Evolutionary conservation across 2,797 vertebrate species (phyloP).

Genomic region (Clarias fuscus): DNA sequence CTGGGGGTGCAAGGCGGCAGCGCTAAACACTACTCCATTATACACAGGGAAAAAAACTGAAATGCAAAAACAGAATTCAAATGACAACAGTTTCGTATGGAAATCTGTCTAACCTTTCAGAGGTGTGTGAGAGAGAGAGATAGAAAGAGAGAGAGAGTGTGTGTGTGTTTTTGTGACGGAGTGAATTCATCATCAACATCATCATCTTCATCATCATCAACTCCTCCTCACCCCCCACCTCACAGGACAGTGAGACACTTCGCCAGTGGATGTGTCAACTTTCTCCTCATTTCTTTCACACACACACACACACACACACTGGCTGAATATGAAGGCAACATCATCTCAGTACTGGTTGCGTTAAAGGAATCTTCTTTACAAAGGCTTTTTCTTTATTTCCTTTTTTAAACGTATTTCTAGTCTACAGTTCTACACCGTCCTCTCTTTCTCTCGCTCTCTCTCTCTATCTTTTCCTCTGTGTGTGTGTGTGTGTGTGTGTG

Average conservation of each 20-base stretch:
- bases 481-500: no score
- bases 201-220: background rate
- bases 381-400: conserved; percentile 10
- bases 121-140: background rate
- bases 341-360: background rate
- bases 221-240: background rate
- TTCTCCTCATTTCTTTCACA: conserved; percentile 24
- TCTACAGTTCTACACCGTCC: background rate
- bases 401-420: background rate
- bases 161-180: background rate
- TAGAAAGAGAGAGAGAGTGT: background rate
- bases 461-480: no score
- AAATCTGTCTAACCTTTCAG: background rate
- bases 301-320: background rate
- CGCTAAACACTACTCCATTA: no score
- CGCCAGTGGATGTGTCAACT: conserved; percentile 36
- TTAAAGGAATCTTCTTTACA: conserved; percentile 31
- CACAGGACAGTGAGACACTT: background rate
- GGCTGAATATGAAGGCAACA: conserved; percentile 15
- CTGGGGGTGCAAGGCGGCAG: no score
- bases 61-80: background rate
- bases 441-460: background rate
- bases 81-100: background rate
- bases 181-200: conserved; percentile 4
- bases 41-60: background rate